Evolutionary conservation across 2,888 invertebrate species (phyloP).

Genomic region (Eudasyphora cyanicolor): DNA sequence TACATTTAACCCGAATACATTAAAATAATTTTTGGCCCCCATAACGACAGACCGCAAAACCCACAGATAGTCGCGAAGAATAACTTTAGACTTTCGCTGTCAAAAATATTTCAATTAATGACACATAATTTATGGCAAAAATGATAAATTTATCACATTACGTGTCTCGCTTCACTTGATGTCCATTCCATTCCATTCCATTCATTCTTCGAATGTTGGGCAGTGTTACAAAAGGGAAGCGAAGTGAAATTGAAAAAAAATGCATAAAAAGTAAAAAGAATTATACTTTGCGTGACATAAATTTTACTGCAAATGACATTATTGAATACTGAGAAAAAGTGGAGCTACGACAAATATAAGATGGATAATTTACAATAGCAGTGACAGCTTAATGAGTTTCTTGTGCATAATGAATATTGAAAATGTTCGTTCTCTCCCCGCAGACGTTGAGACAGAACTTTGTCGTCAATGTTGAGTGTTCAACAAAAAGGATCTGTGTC

Average conservation of each 20-base stretch:
- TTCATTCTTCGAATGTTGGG: neutral
- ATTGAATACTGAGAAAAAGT: conserved; percentile 27
- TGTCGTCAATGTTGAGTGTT: neutral
- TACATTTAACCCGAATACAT: neutral
- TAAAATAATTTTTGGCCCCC: neutral
- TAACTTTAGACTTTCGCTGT: neutral
- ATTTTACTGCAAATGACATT: conserved; percentile 17
- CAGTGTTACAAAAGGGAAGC: neutral
- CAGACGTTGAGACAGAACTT: neutral
- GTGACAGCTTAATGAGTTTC: conserved; percentile 38
- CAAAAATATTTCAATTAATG: conserved; percentile 30
- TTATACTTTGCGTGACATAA: conserved; percentile 4
- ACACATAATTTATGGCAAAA: conserved; percentile 33
- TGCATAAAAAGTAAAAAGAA: neutral
- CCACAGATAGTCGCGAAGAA: no score
- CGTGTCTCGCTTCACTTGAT: neutral
- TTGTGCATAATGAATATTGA: conserved; percentile 17
- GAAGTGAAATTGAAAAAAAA: neutral
- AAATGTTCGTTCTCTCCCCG: no score
- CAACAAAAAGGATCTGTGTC: neutral
- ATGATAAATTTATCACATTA: conserved; percentile 41
- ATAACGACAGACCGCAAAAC: neutral
- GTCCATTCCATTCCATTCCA: neutral
- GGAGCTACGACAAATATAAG: conserved; percentile 6
- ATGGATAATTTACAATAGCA: conserved; percentile 24